These are phyloP conservation scores for Parauchenoglanis punctatus DNA, from an alignment of 2,797 vertebrate genomes.

Conservation along the genomic window DNA sequence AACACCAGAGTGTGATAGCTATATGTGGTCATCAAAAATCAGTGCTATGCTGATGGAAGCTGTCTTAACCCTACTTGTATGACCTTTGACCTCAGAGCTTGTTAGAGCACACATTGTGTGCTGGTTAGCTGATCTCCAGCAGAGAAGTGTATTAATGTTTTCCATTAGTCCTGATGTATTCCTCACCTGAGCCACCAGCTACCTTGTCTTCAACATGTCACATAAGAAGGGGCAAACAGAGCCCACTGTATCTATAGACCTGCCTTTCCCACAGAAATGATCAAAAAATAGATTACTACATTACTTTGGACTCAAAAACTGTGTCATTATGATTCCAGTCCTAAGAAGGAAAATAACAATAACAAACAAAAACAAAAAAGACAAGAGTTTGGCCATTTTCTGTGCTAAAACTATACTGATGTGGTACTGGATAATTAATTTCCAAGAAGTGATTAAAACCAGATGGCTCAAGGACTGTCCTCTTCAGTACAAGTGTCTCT, in stretches of 20 bases:
- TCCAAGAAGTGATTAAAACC: slow-evolving; percentile 50
- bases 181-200: slow-evolving; percentile 80
- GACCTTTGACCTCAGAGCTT: slow-evolving; percentile 70
- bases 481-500: slow-evolving; percentile 58
- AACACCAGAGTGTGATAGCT: slow-evolving; percentile 78
- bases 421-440: slow-evolving; percentile 31
- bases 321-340: background rate
- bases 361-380: background rate
- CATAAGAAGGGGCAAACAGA: slow-evolving; percentile 71
- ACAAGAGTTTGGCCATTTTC: slow-evolving; percentile 2
- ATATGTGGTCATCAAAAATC: slow-evolving; percentile 52
- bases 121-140: slow-evolving; percentile 83
- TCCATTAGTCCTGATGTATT: slow-evolving; percentile 78
- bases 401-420: slow-evolving; percentile 11
- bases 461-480: slow-evolving; percentile 57
- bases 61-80: slow-evolving; percentile 86
- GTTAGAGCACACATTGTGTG: slow-evolving; percentile 80
- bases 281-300: background rate
- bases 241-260: background rate
- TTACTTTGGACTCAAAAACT: background rate
- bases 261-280: background rate
- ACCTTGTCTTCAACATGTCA: slow-evolving; percentile 83
- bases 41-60: slow-evolving; percentile 76
- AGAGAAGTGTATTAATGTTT: slow-evolving; percentile 79
- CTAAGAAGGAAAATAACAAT: background rate